Evolutionary conservation across 2,888 invertebrate genomes (phyloP), one percentile per base, ranked within the genome.

Genomic region (Hedya salicella): DNA sequence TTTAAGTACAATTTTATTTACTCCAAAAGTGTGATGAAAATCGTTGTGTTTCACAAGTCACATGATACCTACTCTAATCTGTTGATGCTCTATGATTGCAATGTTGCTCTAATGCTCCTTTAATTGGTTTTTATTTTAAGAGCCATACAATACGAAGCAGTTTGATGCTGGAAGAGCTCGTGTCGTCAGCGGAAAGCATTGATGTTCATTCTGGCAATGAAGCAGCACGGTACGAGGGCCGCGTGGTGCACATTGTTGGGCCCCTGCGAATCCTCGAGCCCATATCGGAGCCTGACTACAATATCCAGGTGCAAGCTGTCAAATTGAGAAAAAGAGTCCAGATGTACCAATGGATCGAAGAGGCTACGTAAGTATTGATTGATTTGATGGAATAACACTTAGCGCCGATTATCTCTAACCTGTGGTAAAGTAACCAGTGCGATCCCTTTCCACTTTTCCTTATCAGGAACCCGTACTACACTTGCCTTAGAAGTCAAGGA

Each of bases 301-400:
- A 96, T 65, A 95, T 98, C 53, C 95, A 96, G 69, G 95, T 98
- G 1, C 94, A 95, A 75, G 96, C 97, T 2, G 96, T 97, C 0
- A 97, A 97, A 82, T 86, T 98, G 25, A 95, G 95, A 78, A 94
- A 97, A 68, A 91, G 96, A 63, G 98, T 97, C 0, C 98, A 98
- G 85, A 98, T 98, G 97, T 98, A 96, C 83, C 98, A 98, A 79
- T 98, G 98, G 98, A 94, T 97, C 64, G 98, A 98, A 77, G 96
- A 96, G 78, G 85, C 93, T 76, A 93, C 93, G 94, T 95, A 88
- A 87, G 87, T 79, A 25, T 6, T 25, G 25, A 25, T 25, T 6
- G 25, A 0, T 25, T 25, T 2, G 25, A 25, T 25, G 4, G 25
- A 25, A 25, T 25, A 25, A 25, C 25, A 25, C 25, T n/a, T n/a